These are phyloP conservation scores for Lacerta viridis DNA, from an alignment of 2,797 vertebrate genomes.

Conservation along the genomic window DNA sequence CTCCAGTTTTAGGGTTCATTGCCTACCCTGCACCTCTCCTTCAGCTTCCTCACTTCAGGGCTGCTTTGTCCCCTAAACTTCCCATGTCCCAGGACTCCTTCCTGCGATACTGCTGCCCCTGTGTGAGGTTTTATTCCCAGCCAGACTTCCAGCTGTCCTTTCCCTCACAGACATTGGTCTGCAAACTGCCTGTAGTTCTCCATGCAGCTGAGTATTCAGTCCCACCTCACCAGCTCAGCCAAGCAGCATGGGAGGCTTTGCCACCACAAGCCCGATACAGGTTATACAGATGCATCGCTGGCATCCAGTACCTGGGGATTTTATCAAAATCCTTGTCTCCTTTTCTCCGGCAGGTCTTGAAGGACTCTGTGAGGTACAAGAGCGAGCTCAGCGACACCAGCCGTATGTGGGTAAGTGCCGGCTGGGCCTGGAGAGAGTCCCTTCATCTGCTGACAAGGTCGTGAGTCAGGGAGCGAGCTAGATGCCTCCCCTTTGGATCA, in stretches of 20 bases:
- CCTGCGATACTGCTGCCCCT: background rate
- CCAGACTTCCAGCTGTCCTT: background rate
- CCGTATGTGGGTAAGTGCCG: slow-evolving; percentile 96
- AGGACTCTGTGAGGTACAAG: slow-evolving; percentile 96
- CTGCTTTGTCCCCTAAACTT: background rate
- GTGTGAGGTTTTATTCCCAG: background rate
- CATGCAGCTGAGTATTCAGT: background rate
- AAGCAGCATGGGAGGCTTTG: background rate
- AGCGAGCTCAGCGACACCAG: slow-evolving; percentile 96
- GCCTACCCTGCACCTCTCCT: too few species aligned
- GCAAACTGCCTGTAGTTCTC: background rate
- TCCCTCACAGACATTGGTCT: too few species aligned
- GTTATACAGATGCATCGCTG: background rate
- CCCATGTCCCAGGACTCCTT: background rate
- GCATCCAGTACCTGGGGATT: background rate
- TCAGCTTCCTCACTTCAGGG: too few species aligned
- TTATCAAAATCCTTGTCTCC: rapidly evolving
- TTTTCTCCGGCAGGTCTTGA: slow-evolving; percentile 87
- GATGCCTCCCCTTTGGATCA: background rate
- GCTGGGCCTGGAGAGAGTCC: background rate
- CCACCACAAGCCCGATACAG: background rate
- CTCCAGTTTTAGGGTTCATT: background rate
- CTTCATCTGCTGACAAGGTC: too few species aligned
- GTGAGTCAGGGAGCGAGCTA: too few species aligned
- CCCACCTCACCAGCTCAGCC: background rate